Evolutionary conservation across 2,797 vertebrate genomes (phyloP).

Genomic region (Leuciscus waleckii): DNA sequence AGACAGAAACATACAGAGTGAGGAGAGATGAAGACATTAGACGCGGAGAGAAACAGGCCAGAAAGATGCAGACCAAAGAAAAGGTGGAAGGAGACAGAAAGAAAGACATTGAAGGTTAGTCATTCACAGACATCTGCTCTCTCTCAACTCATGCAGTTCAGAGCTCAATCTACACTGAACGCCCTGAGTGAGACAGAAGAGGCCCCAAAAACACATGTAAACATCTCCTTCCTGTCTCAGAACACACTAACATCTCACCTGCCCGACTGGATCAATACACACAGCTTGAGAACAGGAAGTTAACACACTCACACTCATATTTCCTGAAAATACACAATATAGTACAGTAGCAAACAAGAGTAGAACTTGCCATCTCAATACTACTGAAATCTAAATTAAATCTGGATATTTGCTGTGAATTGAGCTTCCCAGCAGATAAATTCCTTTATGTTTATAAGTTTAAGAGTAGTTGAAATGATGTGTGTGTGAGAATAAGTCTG

Average conservation of each 20-base stretch:
- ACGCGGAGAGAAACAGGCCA: conserved; percentile 59
- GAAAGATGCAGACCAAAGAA: conserved; percentile 61
- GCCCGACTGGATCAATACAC: conserved; percentile 9
- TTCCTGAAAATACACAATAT: conserved; percentile 3
- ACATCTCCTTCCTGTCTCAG: background rate
- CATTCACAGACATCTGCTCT: conserved; percentile 41
- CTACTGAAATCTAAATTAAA: background rate
- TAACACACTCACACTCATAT: background rate
- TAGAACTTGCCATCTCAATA: background rate
- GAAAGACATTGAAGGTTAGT: conserved; percentile 49
- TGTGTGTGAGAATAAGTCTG: background rate
- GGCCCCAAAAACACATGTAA: conserved; percentile 47
- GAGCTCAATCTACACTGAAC: conserved; percentile 15
- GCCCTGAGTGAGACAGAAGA: conserved; percentile 56
- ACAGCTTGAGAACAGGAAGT: conserved; percentile 15
- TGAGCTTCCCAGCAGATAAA: background rate
- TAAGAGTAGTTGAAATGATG: background rate
- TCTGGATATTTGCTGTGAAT: background rate
- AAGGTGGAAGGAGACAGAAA: conserved; percentile 54
- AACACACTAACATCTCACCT: conserved; percentile 9
- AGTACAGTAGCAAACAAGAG: background rate
- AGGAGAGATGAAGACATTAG: conserved; percentile 57
- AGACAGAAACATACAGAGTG: conserved; percentile 41
- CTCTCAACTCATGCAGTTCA: conserved; percentile 25
- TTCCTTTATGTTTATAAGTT: background rate